phyloP scores from a whole-genome alignment of 2,888 invertebrate species.

The Aphodius granarius region DNA sequence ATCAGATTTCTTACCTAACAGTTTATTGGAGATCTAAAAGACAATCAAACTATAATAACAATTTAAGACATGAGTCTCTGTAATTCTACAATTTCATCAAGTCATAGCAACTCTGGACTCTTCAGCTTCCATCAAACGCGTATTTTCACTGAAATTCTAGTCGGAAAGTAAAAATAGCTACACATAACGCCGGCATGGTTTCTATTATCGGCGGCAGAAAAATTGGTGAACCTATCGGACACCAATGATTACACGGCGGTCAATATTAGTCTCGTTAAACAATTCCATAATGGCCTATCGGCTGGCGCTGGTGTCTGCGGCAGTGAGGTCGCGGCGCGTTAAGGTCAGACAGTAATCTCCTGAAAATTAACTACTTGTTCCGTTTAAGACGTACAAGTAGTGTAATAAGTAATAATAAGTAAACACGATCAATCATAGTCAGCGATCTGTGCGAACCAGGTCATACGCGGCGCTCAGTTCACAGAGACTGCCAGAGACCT shows the following conservation, averaged over 20 bases:
- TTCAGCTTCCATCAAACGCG: too few species aligned
- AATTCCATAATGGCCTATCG: not conserved
- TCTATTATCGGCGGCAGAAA: not conserved
- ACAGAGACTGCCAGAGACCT: conserved; percentile 18
- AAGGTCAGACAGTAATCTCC: conserved; percentile 28
- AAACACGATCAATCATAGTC: conserved; percentile 47
- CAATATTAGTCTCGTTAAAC: not conserved
- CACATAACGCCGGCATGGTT: not conserved
- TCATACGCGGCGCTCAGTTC: conserved; percentile 35
- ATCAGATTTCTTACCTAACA: not conserved
- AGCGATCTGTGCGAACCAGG: conserved; percentile 42
- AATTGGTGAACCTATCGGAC: not conserved
- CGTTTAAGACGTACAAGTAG: conserved; percentile 37
- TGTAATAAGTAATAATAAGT: conserved; percentile 46
- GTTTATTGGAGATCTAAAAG: too few species aligned
- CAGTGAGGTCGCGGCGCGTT: conserved; percentile 3
- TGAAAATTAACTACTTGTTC: conserved; percentile 29
- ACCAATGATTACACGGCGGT: not conserved
- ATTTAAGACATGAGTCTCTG: too few species aligned
- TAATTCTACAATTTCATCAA: too few species aligned
- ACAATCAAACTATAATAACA: too few species aligned
- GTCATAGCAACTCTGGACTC: too few species aligned
- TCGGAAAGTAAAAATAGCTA: not conserved
- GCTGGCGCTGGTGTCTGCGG: not conserved
- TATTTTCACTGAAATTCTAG: not conserved